Evolutionary conservation across 2,888 invertebrate genomes (phyloP).

Genomic region (Agrochola circellaris): DNA sequence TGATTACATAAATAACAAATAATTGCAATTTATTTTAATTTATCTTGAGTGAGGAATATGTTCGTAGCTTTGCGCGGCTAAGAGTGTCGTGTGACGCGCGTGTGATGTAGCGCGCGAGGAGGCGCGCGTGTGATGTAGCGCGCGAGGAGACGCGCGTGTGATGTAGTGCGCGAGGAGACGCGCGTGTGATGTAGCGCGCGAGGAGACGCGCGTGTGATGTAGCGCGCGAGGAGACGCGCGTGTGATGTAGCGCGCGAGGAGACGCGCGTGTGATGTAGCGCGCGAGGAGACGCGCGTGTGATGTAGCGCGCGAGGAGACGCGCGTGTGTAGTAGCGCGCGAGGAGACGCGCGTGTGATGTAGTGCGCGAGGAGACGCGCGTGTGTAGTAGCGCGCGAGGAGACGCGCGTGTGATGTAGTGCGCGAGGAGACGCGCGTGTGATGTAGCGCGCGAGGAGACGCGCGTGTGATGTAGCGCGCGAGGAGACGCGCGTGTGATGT

Average conservation of each 20-base stretch:
- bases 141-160: slow-evolving; percentile 3
- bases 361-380: slow-evolving; percentile 6
- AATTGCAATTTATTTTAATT: neutral
- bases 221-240: slow-evolving; percentile 7
- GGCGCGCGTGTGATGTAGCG: neutral
- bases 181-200: neutral
- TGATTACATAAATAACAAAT: neutral
- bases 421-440: slow-evolving; percentile 3
- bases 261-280: slow-evolving; percentile 6
- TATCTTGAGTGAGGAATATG: slow-evolving; percentile 3
- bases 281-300: slow-evolving; percentile 3
- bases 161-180: slow-evolving; percentile 1
- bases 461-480: neutral
- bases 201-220: slow-evolving; percentile 1
- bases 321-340: neutral
- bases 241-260: neutral
- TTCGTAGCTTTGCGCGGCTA: neutral
- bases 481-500: slow-evolving; percentile 1
- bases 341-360: slow-evolving; percentile 1
- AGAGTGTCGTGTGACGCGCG: slow-evolving; percentile 13
- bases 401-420: slow-evolving; percentile 5
- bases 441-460: slow-evolving; percentile 2
- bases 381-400: neutral
- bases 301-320: slow-evolving; percentile 2
- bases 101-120: neutral